Percentiles rank a stretch among this genome's conserved stretches.
Conservation (phyloP, 2,888 invertebrate genomes). For the Apamea monoglypha region DNA sequence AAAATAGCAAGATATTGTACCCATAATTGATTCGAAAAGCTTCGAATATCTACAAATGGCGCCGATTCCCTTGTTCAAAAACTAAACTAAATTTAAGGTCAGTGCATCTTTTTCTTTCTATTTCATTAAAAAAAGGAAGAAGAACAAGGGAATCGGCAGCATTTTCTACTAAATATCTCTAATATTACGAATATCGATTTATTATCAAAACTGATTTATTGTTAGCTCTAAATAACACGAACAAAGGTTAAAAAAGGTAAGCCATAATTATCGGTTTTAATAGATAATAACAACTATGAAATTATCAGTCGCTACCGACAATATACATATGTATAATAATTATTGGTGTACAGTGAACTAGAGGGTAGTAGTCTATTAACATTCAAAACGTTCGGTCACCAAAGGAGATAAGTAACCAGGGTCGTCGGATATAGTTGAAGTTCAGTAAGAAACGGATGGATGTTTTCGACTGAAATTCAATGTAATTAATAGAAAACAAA, state of each 20-base stretch:
- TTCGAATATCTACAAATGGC: neutral
- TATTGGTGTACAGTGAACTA: neutral
- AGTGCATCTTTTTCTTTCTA: no score
- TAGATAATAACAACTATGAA: neutral
- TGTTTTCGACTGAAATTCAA: no score
- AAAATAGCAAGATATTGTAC: neutral
- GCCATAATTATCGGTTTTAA: slow-evolving; percentile 9
- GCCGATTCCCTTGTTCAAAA: no score
- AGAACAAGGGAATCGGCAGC: no score
- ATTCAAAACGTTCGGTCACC: no score
- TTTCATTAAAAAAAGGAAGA: no score
- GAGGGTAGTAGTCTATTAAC: neutral
- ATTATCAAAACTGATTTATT: slow-evolving; percentile 4
- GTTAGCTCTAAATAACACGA: slow-evolving; percentile 17
- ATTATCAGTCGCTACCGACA: slow-evolving; percentile 13
- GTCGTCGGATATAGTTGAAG: no score
- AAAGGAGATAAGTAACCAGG: no score
- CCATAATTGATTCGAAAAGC: neutral
- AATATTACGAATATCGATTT: slow-evolving; percentile 8
- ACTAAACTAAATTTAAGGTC: no score
- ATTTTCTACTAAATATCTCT: no score
- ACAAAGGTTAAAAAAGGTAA: neutral
- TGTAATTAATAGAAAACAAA: no score
- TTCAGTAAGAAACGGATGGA: no score
- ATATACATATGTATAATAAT: neutral